phyloP scores from a whole-genome alignment of 2,888 invertebrate species.

The Lamproptera curius region DNA sequence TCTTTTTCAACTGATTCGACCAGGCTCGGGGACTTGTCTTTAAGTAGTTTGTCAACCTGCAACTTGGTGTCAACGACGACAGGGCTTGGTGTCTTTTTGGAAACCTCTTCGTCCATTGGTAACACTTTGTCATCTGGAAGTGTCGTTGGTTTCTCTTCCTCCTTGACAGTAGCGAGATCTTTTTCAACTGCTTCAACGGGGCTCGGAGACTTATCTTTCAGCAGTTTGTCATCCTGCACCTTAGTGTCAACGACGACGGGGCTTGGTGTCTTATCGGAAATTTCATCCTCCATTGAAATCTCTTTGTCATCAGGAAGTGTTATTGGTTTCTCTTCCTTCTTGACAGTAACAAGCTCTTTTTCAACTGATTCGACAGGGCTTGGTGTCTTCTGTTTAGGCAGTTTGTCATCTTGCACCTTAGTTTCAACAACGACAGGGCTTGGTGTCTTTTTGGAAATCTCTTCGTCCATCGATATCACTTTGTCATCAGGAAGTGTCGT shows the following conservation, averaged over 20 bases:
- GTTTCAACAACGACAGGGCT: not conserved
- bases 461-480: not conserved
- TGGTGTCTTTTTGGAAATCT: not conserved
- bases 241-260: not conserved
- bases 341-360: not conserved
- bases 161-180: not conserved
- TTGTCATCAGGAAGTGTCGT: not conserved
- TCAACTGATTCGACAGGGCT: constrained; percentile 11
- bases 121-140: not conserved
- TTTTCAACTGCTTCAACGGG: not conserved
- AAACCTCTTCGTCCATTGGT: constrained; percentile 5
- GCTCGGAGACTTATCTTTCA: not conserved
- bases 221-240: too few relatives aligned
- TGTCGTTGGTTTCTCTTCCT: not conserved
- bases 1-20: not conserved
- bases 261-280: not conserved
- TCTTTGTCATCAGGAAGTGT: not conserved
- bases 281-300: not conserved
- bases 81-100: constrained; percentile 22
- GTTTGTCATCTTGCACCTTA: not conserved
- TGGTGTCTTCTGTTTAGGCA: constrained; percentile 11
- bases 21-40: constrained; percentile 20
- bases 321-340: constrained; percentile 11
- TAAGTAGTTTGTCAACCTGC: not conserved
- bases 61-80: not conserved